A percentile compares a stretch with the other conserved stretches of the same genome.
phyloP scores from a whole-genome alignment of 2,797 vertebrate species.

The Oreortyx pictus region DNA sequence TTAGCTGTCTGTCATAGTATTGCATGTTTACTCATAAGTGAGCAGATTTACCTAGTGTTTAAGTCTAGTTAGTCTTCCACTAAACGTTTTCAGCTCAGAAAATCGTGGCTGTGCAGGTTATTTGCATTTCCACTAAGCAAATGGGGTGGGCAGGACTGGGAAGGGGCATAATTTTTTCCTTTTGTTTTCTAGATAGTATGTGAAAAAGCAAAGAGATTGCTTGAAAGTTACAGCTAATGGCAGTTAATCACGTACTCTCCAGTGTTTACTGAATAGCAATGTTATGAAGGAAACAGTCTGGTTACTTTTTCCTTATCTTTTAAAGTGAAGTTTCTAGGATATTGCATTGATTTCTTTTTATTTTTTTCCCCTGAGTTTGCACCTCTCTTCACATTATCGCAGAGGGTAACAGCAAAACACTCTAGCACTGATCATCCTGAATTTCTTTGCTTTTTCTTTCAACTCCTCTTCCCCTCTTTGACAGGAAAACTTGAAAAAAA shows the following conservation, averaged over 20 bases:
- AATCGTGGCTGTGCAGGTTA: slow-evolving; percentile 37
- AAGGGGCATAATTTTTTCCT: background rate
- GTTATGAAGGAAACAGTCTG: slow-evolving; percentile 52
- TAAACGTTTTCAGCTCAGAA: slow-evolving; percentile 40
- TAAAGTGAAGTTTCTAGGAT: slow-evolving; percentile 26
- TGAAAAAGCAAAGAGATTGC: background rate
- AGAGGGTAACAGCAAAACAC: slow-evolving; percentile 2
- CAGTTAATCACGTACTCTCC: slow-evolving; percentile 28
- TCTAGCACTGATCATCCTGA: background rate
- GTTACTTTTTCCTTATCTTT: slow-evolving; percentile 53
- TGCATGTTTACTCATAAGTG: slow-evolving; percentile 42
- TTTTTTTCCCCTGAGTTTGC: background rate
- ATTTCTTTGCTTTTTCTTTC: background rate
- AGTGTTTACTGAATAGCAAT: slow-evolving; percentile 41
- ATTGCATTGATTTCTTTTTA: background rate
- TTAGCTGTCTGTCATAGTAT: slow-evolving; percentile 51
- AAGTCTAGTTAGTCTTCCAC: slow-evolving; percentile 68
- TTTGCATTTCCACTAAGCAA: slow-evolving; percentile 11
- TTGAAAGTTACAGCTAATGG: slow-evolving; percentile 14
- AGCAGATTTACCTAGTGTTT: slow-evolving; percentile 41
- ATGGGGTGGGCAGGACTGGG: background rate
- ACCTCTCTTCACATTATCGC: background rate
- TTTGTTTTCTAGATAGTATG: background rate
- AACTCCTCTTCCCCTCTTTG: background rate
- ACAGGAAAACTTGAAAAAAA: slow-evolving; percentile 20